phyloP scores from a whole-genome alignment of 2,797 vertebrate species.

The Macropodus opercularis region DNA sequence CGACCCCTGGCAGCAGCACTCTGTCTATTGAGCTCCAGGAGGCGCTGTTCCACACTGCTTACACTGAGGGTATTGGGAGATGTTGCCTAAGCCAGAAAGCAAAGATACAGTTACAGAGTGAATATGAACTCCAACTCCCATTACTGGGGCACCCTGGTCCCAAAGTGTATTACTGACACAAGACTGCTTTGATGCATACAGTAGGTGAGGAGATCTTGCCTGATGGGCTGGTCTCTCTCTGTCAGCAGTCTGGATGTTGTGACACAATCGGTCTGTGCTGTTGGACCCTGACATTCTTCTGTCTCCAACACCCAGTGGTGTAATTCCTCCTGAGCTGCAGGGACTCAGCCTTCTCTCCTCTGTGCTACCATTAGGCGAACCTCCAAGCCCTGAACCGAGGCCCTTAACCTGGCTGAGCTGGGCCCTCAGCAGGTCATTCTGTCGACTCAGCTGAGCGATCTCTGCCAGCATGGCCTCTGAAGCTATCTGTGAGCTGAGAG shows the following conservation, averaged over 20 bases:
- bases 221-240: constrained; percentile 38
- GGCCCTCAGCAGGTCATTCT: constrained; percentile 85
- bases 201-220: constrained; percentile 40
- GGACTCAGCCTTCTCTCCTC: constrained; percentile 32
- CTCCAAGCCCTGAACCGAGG: constrained; percentile 12
- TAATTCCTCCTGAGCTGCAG: constrained; percentile 35
- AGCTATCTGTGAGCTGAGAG: constrained; percentile 26
- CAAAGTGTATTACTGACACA: no score
- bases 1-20: constrained; percentile 87
- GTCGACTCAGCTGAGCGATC: constrained; percentile 82
- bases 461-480: constrained; percentile 79
- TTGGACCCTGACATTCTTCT: constrained; percentile 27
- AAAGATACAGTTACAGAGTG: background rate
- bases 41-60: constrained; percentile 85
- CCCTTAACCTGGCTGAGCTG: constrained; percentile 76
- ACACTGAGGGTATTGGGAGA: constrained; percentile 40
- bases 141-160: background rate
- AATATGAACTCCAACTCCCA: background rate
- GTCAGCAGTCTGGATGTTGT: constrained; percentile 18
- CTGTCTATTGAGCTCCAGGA: constrained; percentile 90
- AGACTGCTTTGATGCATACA: no score
- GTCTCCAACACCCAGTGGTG: constrained; percentile 39
- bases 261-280: constrained; percentile 18
- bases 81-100: constrained; percentile 38
- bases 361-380: background rate